Evolutionary conservation across 2,888 invertebrate genomes (phyloP).

Genomic region (Lithophane socia): DNA sequence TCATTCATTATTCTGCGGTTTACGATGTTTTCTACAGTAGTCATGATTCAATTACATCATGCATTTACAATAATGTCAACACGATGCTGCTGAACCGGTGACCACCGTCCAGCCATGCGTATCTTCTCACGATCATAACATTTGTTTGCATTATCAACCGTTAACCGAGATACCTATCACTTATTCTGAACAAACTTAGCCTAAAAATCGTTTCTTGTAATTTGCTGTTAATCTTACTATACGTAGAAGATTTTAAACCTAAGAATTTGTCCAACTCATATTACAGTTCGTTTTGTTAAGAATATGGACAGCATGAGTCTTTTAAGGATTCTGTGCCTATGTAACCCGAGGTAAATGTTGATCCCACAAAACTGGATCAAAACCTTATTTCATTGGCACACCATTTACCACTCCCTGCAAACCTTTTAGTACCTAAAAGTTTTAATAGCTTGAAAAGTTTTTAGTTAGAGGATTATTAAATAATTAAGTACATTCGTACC

Average conservation of each 20-base stretch:
- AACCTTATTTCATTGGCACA: background rate
- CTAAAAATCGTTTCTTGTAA: too few species aligned
- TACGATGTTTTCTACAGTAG: conserved; percentile 30
- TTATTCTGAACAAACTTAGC: conserved; percentile 3
- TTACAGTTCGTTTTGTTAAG: background rate
- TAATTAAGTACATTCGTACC: conserved; percentile 28
- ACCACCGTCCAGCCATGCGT: conserved; percentile 60
- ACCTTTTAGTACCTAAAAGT: conserved; percentile 17
- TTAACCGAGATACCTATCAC: conserved; percentile 39
- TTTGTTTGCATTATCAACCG: conserved; percentile 58
- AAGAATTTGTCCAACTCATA: background rate
- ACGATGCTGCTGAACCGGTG: conserved; percentile 17
- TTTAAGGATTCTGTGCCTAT: background rate
- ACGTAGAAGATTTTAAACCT: background rate
- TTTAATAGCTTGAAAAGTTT: conserved; percentile 26
- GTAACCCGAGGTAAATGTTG: background rate
- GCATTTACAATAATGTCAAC: conserved; percentile 39
- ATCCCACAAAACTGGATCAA: background rate
- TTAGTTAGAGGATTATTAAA: conserved; percentile 25
- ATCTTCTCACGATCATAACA: conserved; percentile 67
- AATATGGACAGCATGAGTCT: background rate
- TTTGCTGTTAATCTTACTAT: background rate
- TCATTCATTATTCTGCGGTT: conserved; percentile 29
- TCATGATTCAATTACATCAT: conserved; percentile 41
- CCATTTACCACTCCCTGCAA: background rate